Percentiles rank a stretch among this genome's conserved stretches.
Evolutionary conservation across 2,113 vertebrate genomes (phyloP).

Genomic region (Pygoscelis adeliae): DNA sequence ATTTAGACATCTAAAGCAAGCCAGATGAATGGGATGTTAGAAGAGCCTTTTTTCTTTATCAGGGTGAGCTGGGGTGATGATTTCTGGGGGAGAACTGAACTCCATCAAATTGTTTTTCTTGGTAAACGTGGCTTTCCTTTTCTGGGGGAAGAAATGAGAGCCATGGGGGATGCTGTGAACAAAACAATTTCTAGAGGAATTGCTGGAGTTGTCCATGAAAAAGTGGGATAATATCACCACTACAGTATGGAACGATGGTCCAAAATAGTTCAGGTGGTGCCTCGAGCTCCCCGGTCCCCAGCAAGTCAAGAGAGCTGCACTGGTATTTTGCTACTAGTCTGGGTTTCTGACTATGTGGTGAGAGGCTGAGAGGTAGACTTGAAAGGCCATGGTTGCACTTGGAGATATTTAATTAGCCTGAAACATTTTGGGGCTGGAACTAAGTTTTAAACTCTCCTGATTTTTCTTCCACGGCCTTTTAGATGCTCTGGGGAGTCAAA

Average conservation of each 20-base stretch:
- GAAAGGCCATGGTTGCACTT: neutral
- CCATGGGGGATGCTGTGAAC: fast-evolving
- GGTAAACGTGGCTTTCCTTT: neutral
- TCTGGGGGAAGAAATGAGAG: neutral
- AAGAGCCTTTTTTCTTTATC: neutral
- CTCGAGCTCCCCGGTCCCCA: neutral
- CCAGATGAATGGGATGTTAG: fast-evolving
- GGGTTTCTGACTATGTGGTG: neutral
- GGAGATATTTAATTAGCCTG: neutral
- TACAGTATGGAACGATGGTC: neutral
- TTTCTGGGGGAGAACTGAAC: neutral
- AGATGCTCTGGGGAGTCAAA: neutral
- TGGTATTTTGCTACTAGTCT: neutral
- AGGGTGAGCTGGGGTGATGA: neutral
- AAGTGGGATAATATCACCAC: neutral
- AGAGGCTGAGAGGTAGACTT: neutral
- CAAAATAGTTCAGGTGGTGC: too few relatives aligned
- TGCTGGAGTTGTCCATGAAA: neutral
- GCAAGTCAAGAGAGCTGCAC: neutral
- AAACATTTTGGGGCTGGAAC: fast-evolving
- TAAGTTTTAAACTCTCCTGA: neutral
- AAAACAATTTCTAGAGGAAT: neutral
- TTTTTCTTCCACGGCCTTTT: fast-evolving
- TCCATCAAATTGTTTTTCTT: neutral
- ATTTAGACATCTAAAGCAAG: neutral